Evolutionary conservation across 2,113 vertebrate genomes (phyloP).

Genomic region (Halcyon malimbica): DNA sequence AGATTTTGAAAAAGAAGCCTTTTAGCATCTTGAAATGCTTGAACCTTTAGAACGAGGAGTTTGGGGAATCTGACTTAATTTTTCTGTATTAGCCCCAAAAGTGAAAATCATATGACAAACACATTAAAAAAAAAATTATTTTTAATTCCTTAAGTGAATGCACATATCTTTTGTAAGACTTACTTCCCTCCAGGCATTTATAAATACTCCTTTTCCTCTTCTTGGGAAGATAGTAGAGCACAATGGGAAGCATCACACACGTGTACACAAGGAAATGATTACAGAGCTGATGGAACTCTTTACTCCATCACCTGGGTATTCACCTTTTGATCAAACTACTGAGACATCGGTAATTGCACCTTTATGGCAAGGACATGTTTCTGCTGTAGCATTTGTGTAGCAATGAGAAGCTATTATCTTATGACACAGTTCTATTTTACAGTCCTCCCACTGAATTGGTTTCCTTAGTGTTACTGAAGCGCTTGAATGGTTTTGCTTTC

Average conservation of each 20-base stretch:
- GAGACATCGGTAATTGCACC: background rate
- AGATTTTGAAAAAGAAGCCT: background rate
- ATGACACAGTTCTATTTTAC: background rate
- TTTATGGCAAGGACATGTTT: background rate
- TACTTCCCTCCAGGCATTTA: background rate
- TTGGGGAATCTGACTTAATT: background rate
- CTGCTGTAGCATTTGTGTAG: background rate
- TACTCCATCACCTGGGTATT: background rate
- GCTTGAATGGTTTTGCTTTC: background rate
- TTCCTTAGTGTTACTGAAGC: background rate
- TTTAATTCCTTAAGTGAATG: background rate
- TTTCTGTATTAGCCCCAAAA: background rate
- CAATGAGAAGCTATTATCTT: background rate
- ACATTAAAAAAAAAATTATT: background rate
- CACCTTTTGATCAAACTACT: background rate
- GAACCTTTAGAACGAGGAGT: background rate
- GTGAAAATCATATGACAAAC: background rate
- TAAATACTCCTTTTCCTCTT: background rate
- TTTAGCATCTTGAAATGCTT: background rate
- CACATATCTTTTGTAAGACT: background rate
- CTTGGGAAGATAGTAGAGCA: background rate
- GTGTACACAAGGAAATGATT: background rate
- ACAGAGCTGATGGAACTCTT: background rate
- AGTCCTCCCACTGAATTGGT: background rate
- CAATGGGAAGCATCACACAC: accelerated